Evolutionary conservation across 2,888 invertebrate genomes (phyloP).

Genomic region (Abrostola triplasia): DNA sequence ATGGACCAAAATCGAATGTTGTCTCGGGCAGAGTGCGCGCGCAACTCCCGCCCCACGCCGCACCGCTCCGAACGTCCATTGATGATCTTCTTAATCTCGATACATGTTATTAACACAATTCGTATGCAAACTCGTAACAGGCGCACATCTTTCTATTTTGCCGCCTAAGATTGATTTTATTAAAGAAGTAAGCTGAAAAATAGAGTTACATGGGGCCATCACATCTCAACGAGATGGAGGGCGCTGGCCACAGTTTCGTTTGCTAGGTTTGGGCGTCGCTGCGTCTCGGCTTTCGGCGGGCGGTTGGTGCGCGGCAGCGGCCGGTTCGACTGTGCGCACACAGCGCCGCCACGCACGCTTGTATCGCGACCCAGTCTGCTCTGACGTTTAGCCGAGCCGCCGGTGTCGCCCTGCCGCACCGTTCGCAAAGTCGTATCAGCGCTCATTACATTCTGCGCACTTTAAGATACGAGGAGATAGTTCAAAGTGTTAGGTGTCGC

Average conservation of each 20-base stretch:
- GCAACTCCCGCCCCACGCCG: constrained; percentile 78
- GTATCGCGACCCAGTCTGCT: constrained; percentile 85
- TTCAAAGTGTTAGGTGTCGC: constrained; percentile 56
- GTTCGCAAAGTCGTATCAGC: constrained; percentile 68
- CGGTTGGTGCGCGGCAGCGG: constrained; percentile 79
- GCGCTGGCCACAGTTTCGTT: constrained; percentile 79
- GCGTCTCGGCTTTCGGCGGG: constrained; percentile 84
- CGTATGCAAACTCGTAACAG: constrained; percentile 59
- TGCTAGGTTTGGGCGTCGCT: constrained; percentile 87
- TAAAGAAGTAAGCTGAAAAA: constrained; percentile 36
- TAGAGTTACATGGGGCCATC: constrained; percentile 36
- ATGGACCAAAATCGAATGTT: constrained; percentile 89
- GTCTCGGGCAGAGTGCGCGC: constrained; percentile 85
- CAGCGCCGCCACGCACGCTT: constrained; percentile 83
- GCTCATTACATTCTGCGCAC: constrained; percentile 78
- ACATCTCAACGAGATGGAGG: constrained; percentile 65
- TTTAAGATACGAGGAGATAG: constrained; percentile 64
- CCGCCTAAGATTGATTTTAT: constrained; percentile 41
- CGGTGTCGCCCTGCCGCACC: constrained; percentile 78
- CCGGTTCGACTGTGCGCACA: constrained; percentile 81
- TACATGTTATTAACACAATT: constrained; percentile 76
- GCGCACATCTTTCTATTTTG: constrained; percentile 40
- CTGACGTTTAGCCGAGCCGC: constrained; percentile 84
- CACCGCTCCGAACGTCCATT: constrained; percentile 84
- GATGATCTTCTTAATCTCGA: constrained; percentile 85